These are phyloP conservation scores for Oryzias woworae DNA, from an alignment of 2,113 vertebrate species.

Conservation along the genomic window DNA sequence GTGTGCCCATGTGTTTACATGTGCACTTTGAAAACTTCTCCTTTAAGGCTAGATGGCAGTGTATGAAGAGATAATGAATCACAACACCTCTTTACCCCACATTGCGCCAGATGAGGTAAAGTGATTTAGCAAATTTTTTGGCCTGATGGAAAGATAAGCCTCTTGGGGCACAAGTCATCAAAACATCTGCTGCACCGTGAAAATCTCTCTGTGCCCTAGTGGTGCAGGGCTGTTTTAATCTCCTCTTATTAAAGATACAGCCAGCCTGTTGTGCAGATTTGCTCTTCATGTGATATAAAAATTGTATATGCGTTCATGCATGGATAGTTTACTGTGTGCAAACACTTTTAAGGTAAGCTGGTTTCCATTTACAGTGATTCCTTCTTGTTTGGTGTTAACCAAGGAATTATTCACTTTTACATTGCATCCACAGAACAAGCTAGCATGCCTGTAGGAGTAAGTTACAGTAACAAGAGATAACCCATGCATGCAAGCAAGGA, in stretches of 20 bases:
- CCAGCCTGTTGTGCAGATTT: slow-evolving; percentile 13
- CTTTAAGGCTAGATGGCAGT: slow-evolving; percentile 20
- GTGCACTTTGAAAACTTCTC: neutral
- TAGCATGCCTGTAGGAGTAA: too few relatives aligned
- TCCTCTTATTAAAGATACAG: slow-evolving; percentile 15
- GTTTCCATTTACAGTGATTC: neutral
- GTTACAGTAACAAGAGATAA: too few relatives aligned
- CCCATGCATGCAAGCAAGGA: too few relatives aligned
- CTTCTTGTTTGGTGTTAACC: neutral
- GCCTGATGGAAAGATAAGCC: slow-evolving; percentile 42
- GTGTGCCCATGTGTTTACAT: neutral
- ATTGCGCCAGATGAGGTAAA: slow-evolving; percentile 52
- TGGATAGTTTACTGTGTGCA: neutral
- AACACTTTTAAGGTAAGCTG: neutral
- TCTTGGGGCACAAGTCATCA: slow-evolving; percentile 48
- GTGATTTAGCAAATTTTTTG: slow-evolving; percentile 49
- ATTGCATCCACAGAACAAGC: too few relatives aligned
- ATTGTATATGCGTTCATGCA: neutral
- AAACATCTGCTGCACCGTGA: slow-evolving; percentile 59
- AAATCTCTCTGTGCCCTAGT: slow-evolving; percentile 31
- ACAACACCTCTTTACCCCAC: slow-evolving; percentile 54
- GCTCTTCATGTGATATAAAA: neutral
- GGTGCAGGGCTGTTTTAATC: slow-evolving; percentile 29
- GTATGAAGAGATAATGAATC: slow-evolving; percentile 49
- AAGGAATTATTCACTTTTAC: too few relatives aligned